Conservation (phyloP, 2,888 invertebrate species). For the Harmothoe impar region DNA sequence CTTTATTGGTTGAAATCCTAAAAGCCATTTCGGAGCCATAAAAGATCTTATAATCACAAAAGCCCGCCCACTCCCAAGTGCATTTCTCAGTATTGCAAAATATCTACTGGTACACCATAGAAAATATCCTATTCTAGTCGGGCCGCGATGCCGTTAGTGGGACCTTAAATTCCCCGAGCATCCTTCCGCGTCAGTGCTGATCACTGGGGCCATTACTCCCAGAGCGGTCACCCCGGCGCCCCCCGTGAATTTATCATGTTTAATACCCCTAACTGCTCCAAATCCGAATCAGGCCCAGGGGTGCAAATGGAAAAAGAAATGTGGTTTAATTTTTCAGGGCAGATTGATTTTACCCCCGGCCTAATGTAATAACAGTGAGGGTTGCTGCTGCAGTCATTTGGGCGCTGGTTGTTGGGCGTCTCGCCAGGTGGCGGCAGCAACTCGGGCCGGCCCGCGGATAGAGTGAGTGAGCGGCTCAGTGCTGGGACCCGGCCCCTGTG, state of each 20-base stretch:
- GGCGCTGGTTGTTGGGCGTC: neutral
- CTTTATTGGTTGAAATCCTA: no score
- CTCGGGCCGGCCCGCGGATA: neutral
- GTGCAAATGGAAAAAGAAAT: neutral
- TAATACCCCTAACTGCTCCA: neutral
- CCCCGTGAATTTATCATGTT: slow-evolving; percentile 10
- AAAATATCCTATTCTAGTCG: no score
- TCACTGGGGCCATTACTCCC: neutral
- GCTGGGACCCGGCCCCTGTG: neutral
- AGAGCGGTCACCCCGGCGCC: neutral
- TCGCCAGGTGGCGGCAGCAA: neutral
- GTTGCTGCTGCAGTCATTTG: neutral
- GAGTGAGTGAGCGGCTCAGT: neutral
- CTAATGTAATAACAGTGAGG: neutral
- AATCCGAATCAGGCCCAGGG: slow-evolving; percentile 20
- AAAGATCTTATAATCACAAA: no score
- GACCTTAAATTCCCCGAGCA: neutral
- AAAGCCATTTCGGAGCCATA: no score
- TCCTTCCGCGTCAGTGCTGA: neutral
- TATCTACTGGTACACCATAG: no score
- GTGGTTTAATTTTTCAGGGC: neutral
- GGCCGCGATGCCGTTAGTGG: no score
- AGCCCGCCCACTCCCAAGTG: no score
- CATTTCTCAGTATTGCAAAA: no score
- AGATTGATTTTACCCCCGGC: neutral